A percentile compares a stretch with the other conserved stretches of the same genome.
Evolutionary conservation across 1,140 invertebrate genomes (phyloP).

Genomic region (Calephelis nemesis): DNA sequence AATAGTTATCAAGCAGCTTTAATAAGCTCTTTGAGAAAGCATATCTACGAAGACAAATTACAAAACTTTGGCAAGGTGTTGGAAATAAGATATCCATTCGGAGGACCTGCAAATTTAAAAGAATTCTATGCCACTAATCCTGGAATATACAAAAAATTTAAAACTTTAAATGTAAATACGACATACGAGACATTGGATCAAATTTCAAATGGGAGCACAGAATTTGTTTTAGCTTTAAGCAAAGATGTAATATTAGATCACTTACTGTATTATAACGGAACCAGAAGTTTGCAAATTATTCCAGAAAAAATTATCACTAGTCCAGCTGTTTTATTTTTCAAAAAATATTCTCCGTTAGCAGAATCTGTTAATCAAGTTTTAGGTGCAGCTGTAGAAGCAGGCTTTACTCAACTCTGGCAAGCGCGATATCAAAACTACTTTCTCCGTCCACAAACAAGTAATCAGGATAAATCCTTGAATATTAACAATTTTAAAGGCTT

Average conservation of each 20-base stretch:
- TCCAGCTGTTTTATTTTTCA: conserved; percentile 55
- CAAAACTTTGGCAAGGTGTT: conserved; percentile 39
- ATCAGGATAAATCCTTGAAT: conserved; percentile 32
- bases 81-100: conserved; percentile 36
- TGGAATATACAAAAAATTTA: conserved; percentile 45
- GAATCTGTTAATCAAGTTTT: conserved; percentile 38
- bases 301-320: conserved; percentile 52
- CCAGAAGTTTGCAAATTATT: conserved; percentile 47
- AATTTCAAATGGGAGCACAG: conserved; percentile 38
- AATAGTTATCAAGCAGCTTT: conserved; percentile 51
- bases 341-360: conserved; percentile 46
- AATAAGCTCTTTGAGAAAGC: conserved; percentile 42
- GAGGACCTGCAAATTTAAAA: conserved; percentile 40
- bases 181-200: conserved; percentile 32
- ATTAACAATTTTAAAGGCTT: conserved; percentile 45
- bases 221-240: conserved; percentile 53
- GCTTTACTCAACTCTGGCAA: conserved; percentile 45
- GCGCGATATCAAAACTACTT: conserved; percentile 32
- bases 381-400: conserved; percentile 42
- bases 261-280: conserved; percentile 36
- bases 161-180: conserved; percentile 31
- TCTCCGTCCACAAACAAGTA: conserved; percentile 22
- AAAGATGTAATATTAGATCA: conserved; percentile 46
- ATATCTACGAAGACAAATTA: conserved; percentile 36
- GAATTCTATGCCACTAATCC: conserved; percentile 47